These are phyloP conservation scores for Phymatocera aterrima DNA, from an alignment of 2,888 invertebrate species.

Conservation along the genomic window DNA sequence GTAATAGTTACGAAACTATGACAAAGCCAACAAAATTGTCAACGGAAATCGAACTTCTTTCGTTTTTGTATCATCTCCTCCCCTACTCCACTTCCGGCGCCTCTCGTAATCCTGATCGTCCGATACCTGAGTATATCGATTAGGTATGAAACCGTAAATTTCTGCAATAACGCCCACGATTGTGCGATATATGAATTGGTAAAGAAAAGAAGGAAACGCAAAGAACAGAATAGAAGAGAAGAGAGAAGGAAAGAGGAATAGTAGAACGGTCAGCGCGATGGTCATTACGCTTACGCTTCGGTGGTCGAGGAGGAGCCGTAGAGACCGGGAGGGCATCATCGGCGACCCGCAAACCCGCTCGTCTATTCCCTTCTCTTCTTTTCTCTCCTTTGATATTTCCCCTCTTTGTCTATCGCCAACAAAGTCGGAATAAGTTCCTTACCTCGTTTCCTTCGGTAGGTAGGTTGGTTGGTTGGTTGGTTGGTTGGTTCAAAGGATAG, in stretches of 20 bases:
- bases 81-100: no score
- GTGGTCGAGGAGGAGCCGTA: slow-evolving; percentile 70
- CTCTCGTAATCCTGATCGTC: no score
- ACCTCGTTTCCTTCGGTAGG: background rate
- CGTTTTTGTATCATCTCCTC: no score
- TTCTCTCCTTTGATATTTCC: slow-evolving; percentile 34
- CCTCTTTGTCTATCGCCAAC: background rate
- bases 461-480: background rate
- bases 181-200: no score
- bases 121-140: no score
- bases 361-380: slow-evolving; percentile 50
- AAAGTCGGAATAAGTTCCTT: no score
- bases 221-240: background rate
- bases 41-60: no score
- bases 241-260: background rate
- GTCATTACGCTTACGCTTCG: slow-evolving; percentile 74
- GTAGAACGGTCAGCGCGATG: slow-evolving; percentile 69
- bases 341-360: slow-evolving; percentile 73
- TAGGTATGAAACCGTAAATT: no score
- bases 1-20: no score
- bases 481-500: background rate
- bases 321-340: slow-evolving; percentile 72
- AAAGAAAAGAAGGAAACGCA: background rate
- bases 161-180: no score
- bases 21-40: no score